phyloP scores from a whole-genome alignment of 1,140 invertebrate genomes.

The Metaphire vulgaris region DNA sequence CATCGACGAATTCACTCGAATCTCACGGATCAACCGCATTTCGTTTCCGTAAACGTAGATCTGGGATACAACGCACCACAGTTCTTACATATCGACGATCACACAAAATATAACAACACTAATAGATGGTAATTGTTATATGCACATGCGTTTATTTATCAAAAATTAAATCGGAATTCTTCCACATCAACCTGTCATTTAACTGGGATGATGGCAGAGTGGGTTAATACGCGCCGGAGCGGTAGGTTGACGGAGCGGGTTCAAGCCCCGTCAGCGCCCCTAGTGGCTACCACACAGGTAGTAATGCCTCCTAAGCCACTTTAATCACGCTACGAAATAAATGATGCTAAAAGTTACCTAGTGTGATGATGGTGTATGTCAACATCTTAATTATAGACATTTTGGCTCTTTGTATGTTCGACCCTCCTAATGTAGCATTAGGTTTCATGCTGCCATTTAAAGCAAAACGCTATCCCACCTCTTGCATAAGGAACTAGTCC shows the following conservation, averaged over 20 bases:
- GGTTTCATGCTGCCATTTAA: too few species aligned
- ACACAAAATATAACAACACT: not conserved
- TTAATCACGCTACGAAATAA: too few species aligned
- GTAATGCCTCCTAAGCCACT: too few species aligned
- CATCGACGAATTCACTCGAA: slow-evolving; percentile 66
- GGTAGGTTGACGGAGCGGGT: not conserved
- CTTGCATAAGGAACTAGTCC: not conserved
- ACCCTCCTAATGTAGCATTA: not conserved
- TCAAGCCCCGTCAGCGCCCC: too few species aligned
- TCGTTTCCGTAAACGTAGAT: slow-evolving; percentile 62
- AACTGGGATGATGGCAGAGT: not conserved
- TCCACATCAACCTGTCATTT: not conserved
- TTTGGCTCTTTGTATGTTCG: not conserved
- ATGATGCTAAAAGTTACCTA: too few species aligned
- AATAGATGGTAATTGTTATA: not conserved
- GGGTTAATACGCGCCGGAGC: not conserved
- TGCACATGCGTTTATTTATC: too few species aligned
- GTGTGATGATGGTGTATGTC: too few species aligned
- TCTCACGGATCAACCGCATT: slow-evolving; percentile 62
- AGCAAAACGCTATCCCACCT: too few species aligned
- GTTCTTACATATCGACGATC: too few species aligned
- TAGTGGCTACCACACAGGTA: too few species aligned
- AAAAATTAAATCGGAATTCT: not conserved
- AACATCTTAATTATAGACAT: too few species aligned
- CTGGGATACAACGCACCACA: too few species aligned